phyloP scores from a whole-genome alignment of 1,140 invertebrate species.

The Protaetia brevitarsis region DNA sequence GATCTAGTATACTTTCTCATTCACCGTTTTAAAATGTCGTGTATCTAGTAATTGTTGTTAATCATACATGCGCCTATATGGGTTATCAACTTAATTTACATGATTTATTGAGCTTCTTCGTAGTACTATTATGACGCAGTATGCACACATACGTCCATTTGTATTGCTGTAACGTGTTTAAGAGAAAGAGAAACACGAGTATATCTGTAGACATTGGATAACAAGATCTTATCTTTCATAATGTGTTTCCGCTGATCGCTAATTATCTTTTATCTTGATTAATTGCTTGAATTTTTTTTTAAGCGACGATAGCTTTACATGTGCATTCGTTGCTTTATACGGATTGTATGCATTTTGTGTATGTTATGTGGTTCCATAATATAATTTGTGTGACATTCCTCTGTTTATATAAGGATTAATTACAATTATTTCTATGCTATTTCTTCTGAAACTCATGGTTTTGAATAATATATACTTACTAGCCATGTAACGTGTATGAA shows the following conservation, averaged over 20 bases:
- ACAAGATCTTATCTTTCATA: constrained; percentile 2
- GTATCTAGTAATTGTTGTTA: constrained; percentile 4
- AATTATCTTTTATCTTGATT: constrained; percentile 15
- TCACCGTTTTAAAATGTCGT: background rate
- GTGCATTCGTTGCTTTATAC: too few relatives aligned
- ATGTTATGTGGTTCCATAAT: too few relatives aligned
- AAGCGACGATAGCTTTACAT: background rate
- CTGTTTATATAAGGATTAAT: too few relatives aligned
- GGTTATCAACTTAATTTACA: constrained; percentile 4
- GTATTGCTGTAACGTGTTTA: too few relatives aligned
- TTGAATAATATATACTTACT: too few relatives aligned
- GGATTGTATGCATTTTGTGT: too few relatives aligned
- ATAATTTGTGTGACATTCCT: too few relatives aligned
- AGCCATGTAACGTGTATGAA: too few relatives aligned
- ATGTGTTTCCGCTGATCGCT: constrained; percentile 8
- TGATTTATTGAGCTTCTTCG: background rate
- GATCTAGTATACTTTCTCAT: background rate
- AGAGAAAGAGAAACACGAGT: too few relatives aligned
- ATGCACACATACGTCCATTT: background rate
- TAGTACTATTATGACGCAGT: background rate
- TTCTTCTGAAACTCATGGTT: too few relatives aligned
- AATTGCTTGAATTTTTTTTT: background rate
- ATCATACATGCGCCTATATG: background rate
- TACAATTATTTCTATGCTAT: too few relatives aligned
- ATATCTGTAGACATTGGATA: too few relatives aligned